These are phyloP conservation scores for Pogonocichla stellata DNA, from an alignment of 2,113 vertebrate species.

Conservation along the genomic window DNA sequence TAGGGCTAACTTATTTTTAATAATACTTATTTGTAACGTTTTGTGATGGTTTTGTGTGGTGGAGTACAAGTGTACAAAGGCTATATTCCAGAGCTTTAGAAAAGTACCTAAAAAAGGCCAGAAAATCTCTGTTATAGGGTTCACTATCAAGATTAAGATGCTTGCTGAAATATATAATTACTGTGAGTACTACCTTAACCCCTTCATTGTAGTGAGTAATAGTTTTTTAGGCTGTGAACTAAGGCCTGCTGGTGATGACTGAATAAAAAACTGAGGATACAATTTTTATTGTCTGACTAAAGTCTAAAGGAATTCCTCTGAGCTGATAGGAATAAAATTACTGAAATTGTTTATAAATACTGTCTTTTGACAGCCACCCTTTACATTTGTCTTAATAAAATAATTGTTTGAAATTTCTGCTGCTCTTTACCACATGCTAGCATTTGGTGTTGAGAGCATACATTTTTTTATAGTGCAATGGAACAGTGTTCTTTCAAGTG, in stretches of 20 bases:
- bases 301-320: neutral
- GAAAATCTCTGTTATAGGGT: neutral
- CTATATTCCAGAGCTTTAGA: neutral
- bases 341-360: neutral
- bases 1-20: neutral
- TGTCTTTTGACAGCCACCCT: neutral
- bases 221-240: neutral
- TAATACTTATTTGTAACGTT: neutral
- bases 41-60: neutral
- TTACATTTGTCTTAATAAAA: neutral
- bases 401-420: neutral
- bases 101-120: neutral
- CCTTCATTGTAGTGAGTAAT: neutral
- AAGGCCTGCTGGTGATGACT: neutral
- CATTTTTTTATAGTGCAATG: neutral
- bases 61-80: neutral
- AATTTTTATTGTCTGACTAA: neutral
- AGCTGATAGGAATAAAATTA: neutral
- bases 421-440: neutral
- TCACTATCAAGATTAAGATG: neutral
- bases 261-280: neutral
- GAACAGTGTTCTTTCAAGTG: neutral
- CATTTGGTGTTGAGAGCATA: neutral
- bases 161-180: neutral
- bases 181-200: neutral